These are phyloP conservation scores for Gymnopithys bicolor DNA, from an alignment of 2,797 vertebrate species.

Conservation along the genomic window DNA sequence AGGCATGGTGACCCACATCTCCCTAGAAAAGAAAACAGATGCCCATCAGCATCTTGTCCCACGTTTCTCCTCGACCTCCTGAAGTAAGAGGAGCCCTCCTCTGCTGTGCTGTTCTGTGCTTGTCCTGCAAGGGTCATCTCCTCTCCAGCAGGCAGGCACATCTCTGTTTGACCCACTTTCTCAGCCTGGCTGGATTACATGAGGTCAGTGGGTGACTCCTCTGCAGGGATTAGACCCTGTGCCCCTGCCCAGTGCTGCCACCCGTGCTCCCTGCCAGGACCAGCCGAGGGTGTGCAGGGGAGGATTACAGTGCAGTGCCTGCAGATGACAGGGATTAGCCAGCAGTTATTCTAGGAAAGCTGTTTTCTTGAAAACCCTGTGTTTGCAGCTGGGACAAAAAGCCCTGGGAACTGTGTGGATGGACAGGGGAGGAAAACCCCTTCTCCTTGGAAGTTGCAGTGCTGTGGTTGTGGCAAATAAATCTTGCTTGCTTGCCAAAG, in stretches of 20 bases:
- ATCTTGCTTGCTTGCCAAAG: background rate
- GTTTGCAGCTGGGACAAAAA: background rate
- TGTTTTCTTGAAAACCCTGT: background rate
- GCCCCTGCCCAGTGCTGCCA: background rate
- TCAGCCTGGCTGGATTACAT: slow-evolving; percentile 10
- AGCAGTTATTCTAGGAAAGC: background rate
- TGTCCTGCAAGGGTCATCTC: background rate
- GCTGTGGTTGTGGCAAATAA: background rate
- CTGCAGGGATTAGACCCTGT: background rate
- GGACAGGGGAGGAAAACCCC: background rate
- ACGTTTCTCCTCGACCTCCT: background rate
- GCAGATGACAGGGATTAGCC: background rate
- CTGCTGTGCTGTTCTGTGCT: background rate
- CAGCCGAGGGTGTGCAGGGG: fast-evolving
- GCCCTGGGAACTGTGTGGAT: background rate
- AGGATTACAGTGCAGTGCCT: background rate
- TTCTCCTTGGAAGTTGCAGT: background rate
- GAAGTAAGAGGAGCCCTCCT: background rate
- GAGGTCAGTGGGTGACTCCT: slow-evolving; percentile 25
- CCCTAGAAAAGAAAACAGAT: background rate
- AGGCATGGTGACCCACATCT: fast-evolving
- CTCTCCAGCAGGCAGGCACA: background rate
- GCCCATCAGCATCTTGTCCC: too few species aligned
- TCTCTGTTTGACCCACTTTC: slow-evolving; percentile 23
- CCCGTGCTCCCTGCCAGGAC: background rate